phyloP scores from a whole-genome alignment of 2,797 vertebrate genomes.

The Melanotaenia trifasciata region DNA sequence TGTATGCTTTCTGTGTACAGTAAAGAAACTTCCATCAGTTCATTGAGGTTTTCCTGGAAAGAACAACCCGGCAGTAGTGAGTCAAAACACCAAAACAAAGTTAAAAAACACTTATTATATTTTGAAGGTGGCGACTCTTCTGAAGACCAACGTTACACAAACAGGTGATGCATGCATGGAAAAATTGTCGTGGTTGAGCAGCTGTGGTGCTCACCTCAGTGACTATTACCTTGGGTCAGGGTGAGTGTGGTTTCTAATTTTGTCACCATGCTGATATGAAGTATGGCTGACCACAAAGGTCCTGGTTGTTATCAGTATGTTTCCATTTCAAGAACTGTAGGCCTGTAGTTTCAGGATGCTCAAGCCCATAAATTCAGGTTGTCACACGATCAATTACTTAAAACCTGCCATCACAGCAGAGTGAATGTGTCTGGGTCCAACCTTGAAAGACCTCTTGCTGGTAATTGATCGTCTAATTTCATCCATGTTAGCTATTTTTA shows the following conservation, averaged over 20 bases:
- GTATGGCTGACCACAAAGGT: conserved; percentile 31
- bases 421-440: conserved; percentile 10
- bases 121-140: background rate
- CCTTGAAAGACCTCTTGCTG: conserved; percentile 17
- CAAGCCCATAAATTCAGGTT: conserved; percentile 1
- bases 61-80: background rate
- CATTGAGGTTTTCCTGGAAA: conserved; percentile 16
- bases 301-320: conserved; percentile 41
- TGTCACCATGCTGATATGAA: conserved; percentile 6
- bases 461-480: conserved; percentile 22
- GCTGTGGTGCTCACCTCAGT: conserved; percentile 29
- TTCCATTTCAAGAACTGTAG: conserved; percentile 42
- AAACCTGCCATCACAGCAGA: conserved; percentile 34
- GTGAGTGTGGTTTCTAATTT: conserved; percentile 46
- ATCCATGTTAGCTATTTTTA: background rate
- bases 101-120: conserved; percentile 11
- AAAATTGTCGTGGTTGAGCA: conserved; percentile 25
- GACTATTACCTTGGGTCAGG: conserved; percentile 23
- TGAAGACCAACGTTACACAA: conserved; percentile 1
- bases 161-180: conserved; percentile 32
- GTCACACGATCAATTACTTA: conserved; percentile 37
- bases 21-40: conserved; percentile 4
- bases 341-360: conserved; percentile 25
- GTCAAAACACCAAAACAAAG: background rate
- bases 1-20: conserved; percentile 6